These are phyloP conservation scores for Leptinotarsa defecta DNA, from an alignment of 1,140 invertebrate species.

Conservation along the genomic window DNA sequence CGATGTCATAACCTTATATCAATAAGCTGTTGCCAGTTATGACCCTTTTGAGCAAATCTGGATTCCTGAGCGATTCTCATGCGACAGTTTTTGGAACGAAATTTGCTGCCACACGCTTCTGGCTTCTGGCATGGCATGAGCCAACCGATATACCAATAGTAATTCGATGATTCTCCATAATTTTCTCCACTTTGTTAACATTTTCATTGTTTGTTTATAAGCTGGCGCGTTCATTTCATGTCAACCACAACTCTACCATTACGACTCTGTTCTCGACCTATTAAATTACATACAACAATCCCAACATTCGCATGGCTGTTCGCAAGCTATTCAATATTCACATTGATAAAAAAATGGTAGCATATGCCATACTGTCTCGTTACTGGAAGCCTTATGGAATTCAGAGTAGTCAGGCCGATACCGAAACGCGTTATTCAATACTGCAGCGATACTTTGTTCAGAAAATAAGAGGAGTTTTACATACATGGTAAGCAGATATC, in stretches of 20 bases:
- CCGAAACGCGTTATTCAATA: conserved; percentile 16
- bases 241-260: not conserved
- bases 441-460: not conserved
- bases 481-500: not conserved
- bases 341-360: not conserved
- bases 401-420: not conserved
- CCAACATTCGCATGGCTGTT: not conserved
- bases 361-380: not conserved
- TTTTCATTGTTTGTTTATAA: too few relatives aligned
- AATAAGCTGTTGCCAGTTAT: too few relatives aligned
- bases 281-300: not conserved
- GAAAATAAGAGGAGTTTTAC: conserved; percentile 9
- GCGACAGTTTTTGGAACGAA: too few relatives aligned
- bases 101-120: too few relatives aligned
- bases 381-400: conserved; percentile 17
- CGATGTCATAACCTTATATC: too few relatives aligned
- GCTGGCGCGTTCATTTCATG: too few relatives aligned
- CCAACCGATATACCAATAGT: too few relatives aligned
- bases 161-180: too few relatives aligned
- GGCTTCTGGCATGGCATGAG: too few relatives aligned
- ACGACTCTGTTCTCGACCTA: not conserved
- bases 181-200: too few relatives aligned
- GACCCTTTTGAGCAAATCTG: too few relatives aligned
- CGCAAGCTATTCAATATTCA: not conserved
- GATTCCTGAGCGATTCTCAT: too few relatives aligned